Evolutionary conservation across 2,113 vertebrate genomes (phyloP).

Genomic region (Sphyrna mokarran): DNA sequence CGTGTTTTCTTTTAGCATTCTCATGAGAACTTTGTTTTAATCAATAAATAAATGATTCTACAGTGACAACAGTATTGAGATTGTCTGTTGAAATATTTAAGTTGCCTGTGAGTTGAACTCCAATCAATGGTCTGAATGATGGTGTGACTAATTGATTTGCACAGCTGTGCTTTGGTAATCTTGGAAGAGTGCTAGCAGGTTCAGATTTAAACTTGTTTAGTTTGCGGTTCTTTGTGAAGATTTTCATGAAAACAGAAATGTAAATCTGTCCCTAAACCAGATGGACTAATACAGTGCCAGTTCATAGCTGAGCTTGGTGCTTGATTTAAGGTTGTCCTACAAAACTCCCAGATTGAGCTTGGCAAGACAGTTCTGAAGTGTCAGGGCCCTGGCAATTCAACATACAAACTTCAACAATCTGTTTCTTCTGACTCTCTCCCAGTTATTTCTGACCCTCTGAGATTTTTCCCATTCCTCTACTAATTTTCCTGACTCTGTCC

Average conservation of each 20-base stretch:
- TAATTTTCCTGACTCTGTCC: not conserved
- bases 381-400: not conserved
- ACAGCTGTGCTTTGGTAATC: not conserved
- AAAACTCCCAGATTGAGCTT: not conserved
- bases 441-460: not conserved
- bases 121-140: conserved; percentile 8
- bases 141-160: conserved; percentile 11
- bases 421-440: not conserved
- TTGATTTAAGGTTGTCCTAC: not conserved
- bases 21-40: not conserved
- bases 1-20: conserved; percentile 1
- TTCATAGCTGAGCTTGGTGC: not conserved
- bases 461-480: not conserved
- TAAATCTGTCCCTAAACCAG: not conserved
- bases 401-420: not conserved
- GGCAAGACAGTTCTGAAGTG: not conserved
- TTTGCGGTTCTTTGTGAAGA: not conserved
- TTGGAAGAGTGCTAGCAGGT: not conserved
- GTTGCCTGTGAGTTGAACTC: not conserved
- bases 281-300: not conserved
- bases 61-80: conserved; percentile 7
- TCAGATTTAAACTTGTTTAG: not conserved
- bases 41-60: conserved; percentile 2
- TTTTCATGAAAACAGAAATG: not conserved
- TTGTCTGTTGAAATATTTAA: conserved; percentile 21